Evolutionary conservation across 2,113 vertebrate species (phyloP), one percentile per base, ranked within the genome.

Genomic region (Tragelaphus scriptus): DNA sequence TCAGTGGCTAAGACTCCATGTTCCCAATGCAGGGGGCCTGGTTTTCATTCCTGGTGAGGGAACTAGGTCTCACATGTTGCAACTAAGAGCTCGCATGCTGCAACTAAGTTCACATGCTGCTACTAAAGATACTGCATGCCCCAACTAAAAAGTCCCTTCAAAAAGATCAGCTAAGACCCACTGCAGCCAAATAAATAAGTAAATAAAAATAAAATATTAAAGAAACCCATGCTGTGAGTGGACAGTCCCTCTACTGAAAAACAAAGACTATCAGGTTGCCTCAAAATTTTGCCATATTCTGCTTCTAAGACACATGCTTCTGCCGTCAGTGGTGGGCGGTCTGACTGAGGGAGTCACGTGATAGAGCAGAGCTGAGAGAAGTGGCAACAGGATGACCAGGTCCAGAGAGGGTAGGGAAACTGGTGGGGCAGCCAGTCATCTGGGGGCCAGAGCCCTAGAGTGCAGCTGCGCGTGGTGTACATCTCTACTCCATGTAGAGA

Each of bases 301-400:
- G 56, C 26, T 84, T 59, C 65, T 16, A 65, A 93, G 55, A 71
- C 10, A 65, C 63, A 65, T 44, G 81, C 82, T 84, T 97, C 26
- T 80, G 77, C 47, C 0, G 0, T 80, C 77, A 81, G 47, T 81
- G 79, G 28, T 81, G 16, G 30, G 47, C 3, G 2, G 8, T 53
- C 79, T 81, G 79, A 53, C 49, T 81, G 79, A 81, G 49, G 5
- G 49, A 19, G 16, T 30, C 79, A 53, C 0, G 3, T 81, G 28
- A 81, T 30, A 81, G 28, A 81, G 49, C 79, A 81, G 49, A 25
- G 28, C 28, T 51, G 79, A 81, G 8, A 21, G 28, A 53, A 81
- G 47, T 53, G 47, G 28, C 79, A 53, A 32, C 28, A 32, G 49
- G 15, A 11, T 80, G 47, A 51, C 47, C 47, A 30, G 77, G 77